phyloP scores from a whole-genome alignment of 2,113 vertebrate genomes.

The Nannobrachium achirus region DNA sequence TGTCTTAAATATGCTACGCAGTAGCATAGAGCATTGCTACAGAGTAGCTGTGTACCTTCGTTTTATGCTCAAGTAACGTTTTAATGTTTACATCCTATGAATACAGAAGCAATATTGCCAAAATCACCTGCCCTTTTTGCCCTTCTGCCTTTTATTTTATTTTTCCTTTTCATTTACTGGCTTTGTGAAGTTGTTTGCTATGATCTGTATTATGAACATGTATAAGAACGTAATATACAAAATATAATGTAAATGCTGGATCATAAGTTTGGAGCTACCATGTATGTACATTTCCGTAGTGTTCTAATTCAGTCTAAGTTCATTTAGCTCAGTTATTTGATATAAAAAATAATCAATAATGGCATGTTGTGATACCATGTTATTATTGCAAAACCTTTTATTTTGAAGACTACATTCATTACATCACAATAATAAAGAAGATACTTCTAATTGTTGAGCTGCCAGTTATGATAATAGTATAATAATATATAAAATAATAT shows the following conservation, averaged over 20 bases:
- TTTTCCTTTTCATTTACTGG: conserved; percentile 11
- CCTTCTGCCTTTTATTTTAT: neutral
- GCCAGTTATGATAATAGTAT: conserved; percentile 15
- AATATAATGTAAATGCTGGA: neutral
- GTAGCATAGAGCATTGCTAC: too few species aligned
- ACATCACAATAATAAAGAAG: conserved; percentile 38
- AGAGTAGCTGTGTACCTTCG: conserved; percentile 18
- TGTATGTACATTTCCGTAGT: conserved; percentile 12
- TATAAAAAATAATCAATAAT: neutral
- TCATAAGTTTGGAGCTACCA: neutral
- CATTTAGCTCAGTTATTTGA: neutral
- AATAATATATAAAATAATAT: too few species aligned
- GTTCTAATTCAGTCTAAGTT: neutral
- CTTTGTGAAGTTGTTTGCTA: conserved; percentile 14
- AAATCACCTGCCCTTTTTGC: conserved; percentile 44
- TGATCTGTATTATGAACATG: conserved; percentile 1
- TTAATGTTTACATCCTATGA: conserved; percentile 53
- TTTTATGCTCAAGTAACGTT: conserved; percentile 27
- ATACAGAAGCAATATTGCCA: conserved; percentile 58
- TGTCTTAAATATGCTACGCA: conserved; percentile 51
- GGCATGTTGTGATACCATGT: conserved; percentile 4
- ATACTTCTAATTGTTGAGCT: conserved; percentile 58
- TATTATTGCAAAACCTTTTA: conserved; percentile 7
- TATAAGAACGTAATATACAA: conserved; percentile 10
- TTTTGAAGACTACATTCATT: conserved; percentile 33